A percentile compares a stretch with the other conserved stretches of the same genome.
Evolutionary conservation across 2,888 invertebrate genomes (phyloP).

Genomic region (Patella ulyssiponensis): DNA sequence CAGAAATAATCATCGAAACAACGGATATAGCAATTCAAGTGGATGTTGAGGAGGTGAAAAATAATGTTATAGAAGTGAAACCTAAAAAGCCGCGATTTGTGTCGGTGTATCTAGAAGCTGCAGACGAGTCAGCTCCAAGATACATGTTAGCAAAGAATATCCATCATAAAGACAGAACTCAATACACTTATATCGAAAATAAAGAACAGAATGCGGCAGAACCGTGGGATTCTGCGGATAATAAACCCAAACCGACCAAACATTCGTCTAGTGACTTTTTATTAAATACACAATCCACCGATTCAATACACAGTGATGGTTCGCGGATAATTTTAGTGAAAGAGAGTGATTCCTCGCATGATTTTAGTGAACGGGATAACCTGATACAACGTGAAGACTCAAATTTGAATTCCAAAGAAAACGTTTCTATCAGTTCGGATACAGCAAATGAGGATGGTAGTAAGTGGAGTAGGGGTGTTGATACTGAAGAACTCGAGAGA

Average conservation of each 20-base stretch:
- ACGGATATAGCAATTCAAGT: neutral
- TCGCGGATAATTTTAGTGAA: neutral
- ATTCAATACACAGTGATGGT: neutral
- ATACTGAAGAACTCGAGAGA: neutral
- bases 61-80: neutral
- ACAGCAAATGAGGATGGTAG: neutral
- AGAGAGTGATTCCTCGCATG: neutral
- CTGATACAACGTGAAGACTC: neutral
- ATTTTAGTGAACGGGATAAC: neutral
- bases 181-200: neutral
- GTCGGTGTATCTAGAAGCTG: neutral
- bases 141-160: constrained; percentile 3
- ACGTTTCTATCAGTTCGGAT: neutral
- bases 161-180: neutral
- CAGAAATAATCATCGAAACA: neutral
- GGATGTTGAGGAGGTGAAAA: neutral
- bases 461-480: neutral
- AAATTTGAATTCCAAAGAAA: neutral
- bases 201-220: neutral
- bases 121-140: neutral
- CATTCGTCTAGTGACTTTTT: neutral
- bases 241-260: neutral
- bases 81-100: neutral
- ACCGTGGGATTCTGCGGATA: neutral
- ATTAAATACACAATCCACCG: neutral